Percentiles rank a stretch among this genome's conserved stretches.
Conservation (phyloP, 92 coral and sea anemone species). For the Epizoanthus rinbou region DNA sequence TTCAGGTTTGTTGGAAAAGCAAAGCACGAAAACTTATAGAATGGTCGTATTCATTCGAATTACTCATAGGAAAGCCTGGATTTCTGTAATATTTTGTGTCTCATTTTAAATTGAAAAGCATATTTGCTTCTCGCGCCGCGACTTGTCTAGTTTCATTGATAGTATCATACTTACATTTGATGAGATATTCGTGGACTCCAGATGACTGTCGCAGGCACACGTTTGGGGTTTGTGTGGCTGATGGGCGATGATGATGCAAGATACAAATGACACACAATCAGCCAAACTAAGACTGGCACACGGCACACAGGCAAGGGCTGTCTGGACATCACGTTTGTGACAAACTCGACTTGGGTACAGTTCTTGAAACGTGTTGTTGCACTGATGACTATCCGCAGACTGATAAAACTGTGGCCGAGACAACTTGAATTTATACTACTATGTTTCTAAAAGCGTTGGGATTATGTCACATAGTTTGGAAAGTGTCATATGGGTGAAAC, state of each 20-base stretch:
- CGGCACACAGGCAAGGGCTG: no score
- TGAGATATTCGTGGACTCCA: slow-evolving; percentile 21
- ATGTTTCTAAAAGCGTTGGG: slow-evolving; percentile 19
- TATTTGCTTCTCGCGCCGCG: no score
- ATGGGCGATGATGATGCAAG: neutral
- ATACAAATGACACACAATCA: neutral
- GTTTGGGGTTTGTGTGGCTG: neutral
- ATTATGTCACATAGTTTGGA: no score
- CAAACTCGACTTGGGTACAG: neutral
- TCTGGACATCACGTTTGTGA: neutral
- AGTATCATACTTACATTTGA: neutral
- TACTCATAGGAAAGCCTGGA: no score
- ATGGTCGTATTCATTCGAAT: no score
- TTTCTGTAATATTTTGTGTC: no score
- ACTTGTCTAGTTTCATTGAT: neutral
- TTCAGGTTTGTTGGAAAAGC: no score
- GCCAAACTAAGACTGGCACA: neutral
- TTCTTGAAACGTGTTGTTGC: neutral
- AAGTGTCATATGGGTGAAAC: no score
- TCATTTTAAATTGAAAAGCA: no score
- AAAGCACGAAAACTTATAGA: no score
- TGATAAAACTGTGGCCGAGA: neutral
- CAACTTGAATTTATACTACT: neutral
- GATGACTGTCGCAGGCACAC: neutral
- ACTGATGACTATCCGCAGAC: neutral